Evolutionary conservation across 2,888 invertebrate genomes (phyloP), one percentile per base, ranked within the genome.

Genomic region (Listrodromus nycthemerus): DNA sequence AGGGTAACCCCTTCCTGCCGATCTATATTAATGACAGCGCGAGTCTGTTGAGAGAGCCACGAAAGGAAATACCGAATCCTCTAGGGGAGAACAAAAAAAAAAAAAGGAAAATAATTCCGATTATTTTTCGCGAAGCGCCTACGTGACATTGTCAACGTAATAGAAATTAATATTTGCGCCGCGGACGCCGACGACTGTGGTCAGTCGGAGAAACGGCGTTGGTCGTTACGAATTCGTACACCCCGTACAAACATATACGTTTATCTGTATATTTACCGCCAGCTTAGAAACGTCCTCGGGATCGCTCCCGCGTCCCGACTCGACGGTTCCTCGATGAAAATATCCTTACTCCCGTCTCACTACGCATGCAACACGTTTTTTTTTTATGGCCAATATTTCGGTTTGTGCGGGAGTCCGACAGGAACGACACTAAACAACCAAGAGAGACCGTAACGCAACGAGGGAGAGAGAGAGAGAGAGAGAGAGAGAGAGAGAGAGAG

Each of bases 11-110:
- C 78, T 84, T 84, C 84, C 80, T 65, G 76, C 65, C 65, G 66
- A 81, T 81, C 78, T 84, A 79, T 79, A 81, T 80, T 81, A 84
- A 81, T 81, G 81, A 84, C 84, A 77, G 73, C 71, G 70, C 41
- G 58, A 70, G 50, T 63, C 24, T 19, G 33, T 78, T 61, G 30
- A 61, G 65, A 75, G 65, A 75, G 78, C 75, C 50, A 70, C 75
- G 81, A 84, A 79, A 81, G 74, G 75, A 84, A 84, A 81, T 76
- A 41, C 65, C 21, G 37, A 27, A 27, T 27, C 27, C 27, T 61
- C 58, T 61, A 5, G 58, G 16, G 16, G 58, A 30, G 27, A 27
- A 16, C 27, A 1, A 30, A 61, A n/a, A n/a, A 30, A 30, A 58
- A 30, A 30, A 27, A 27, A 27, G 10, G 21, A 19, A 52, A 24